Evolutionary conservation across 2,113 vertebrate genomes (phyloP).

Genomic region (Connochaetes taurinus): DNA sequence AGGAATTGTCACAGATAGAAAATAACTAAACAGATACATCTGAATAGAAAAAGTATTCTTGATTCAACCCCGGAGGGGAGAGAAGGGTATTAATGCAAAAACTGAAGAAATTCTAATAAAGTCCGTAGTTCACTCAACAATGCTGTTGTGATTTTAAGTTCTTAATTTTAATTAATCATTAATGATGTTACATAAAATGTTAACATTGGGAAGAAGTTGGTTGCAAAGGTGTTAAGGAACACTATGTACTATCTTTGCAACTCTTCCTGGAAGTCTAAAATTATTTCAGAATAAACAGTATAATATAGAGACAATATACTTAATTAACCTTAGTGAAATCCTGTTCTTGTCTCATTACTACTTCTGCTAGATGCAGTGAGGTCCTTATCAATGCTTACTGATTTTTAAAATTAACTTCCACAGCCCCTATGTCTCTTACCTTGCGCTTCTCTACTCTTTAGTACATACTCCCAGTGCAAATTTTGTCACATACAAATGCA

Average conservation of each 20-base stretch:
- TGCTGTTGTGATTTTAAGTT: not conserved
- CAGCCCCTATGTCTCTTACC: not conserved
- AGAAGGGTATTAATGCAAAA: not conserved
- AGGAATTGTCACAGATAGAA: not conserved
- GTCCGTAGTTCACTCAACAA: not conserved
- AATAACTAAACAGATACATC: not conserved
- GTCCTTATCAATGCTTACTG: not conserved
- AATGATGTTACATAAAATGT: not conserved
- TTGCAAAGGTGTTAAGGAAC: not conserved
- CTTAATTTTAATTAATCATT: not conserved
- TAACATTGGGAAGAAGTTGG: not conserved
- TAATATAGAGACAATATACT: not conserved
- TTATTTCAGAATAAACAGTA: not conserved
- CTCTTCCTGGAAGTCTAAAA: not conserved
- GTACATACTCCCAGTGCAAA: not conserved
- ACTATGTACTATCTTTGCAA: not conserved
- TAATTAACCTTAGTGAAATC: not conserved
- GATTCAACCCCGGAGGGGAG: not conserved
- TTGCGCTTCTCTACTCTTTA: not conserved
- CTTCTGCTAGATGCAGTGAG: not conserved
- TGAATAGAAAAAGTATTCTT: not conserved
- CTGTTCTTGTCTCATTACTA: not conserved
- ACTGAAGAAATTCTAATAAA: not conserved
- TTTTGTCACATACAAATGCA: not conserved
- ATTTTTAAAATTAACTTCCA: not conserved